A percentile compares a stretch with the other conserved stretches of the same genome.
Evolutionary conservation across 2,888 invertebrate species (phyloP).

Genomic region (Sesamia inferens): DNA sequence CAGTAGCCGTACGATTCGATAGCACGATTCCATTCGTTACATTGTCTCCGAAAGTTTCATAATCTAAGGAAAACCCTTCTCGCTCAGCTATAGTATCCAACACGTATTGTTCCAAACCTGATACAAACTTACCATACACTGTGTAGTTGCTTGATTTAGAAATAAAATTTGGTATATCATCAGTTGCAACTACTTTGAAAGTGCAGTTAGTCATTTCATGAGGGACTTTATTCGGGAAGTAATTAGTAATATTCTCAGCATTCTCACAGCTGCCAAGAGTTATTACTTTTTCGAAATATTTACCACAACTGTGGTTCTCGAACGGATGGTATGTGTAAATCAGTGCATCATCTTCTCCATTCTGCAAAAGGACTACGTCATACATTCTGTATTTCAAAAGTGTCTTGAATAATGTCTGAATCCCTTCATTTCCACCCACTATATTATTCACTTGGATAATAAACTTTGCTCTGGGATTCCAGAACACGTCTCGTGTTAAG

Average conservation of each 20-base stretch:
- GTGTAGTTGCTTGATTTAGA: constrained; percentile 65
- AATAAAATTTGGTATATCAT: constrained; percentile 71
- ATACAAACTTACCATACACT: constrained; percentile 61
- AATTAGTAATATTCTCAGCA: constrained; percentile 40
- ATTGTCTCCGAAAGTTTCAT: constrained; percentile 55
- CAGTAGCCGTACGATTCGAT: constrained; percentile 73
- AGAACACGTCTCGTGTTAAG: constrained; percentile 70
- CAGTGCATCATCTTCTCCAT: constrained; percentile 41
- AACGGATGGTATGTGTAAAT: constrained; percentile 73
- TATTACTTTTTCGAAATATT: constrained; percentile 59
- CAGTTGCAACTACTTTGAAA: constrained; percentile 68
- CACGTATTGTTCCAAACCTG: constrained; percentile 76
- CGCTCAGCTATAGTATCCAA: constrained; percentile 70
- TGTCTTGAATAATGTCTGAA: constrained; percentile 63
- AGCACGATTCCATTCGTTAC: constrained; percentile 69
- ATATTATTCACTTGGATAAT: constrained; percentile 66
- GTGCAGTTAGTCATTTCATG: constrained; percentile 69
- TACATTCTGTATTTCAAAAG: constrained; percentile 69
- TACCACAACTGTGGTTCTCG: constrained; percentile 70
- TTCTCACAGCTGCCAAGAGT: constrained; percentile 69
- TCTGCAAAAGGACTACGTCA: constrained; percentile 69
- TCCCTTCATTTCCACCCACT: constrained; percentile 43
- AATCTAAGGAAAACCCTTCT: constrained; percentile 69
- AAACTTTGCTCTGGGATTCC: constrained; percentile 76
- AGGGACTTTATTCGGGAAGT: constrained; percentile 57